Evolutionary conservation across 2,113 vertebrate genomes (phyloP), one percentile per base, ranked within the genome.

Genomic region (Dipodomys stephensi): DNA sequence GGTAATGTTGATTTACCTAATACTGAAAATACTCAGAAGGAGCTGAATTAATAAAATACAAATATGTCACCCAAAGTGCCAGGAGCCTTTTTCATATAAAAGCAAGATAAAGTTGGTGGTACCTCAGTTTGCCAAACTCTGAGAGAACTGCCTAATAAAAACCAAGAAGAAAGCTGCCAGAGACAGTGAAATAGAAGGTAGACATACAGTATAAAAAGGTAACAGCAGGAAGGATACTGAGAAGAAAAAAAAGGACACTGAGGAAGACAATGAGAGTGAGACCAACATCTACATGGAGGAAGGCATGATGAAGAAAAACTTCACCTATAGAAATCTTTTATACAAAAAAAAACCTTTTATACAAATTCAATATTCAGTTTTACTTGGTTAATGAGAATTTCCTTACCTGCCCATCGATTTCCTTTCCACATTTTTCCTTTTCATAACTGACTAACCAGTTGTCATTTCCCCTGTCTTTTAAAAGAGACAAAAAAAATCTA

Each of bases 401-500:
- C 88, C 96, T 98, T 97, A 99, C 99, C 98, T 99, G 98, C 90
- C 97, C 96, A 80, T 96, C 94, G 25, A 82, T 82, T 67, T 98
- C 97, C 30, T 72, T 96, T 92, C 28, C 97, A 80, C 97, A 97
- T 91, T 98, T 98, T 88, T 98, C 97, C 79, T 99, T 99, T 97
- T 99, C 99, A 64, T 99, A 99, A 97, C 97, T 99, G 97, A 99
- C 98, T 97, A 99, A 97, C 99, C 99, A 99, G 98, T 99, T 99
- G 96, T 99, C 99, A 0, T 99, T 99, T 83, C 99, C 99, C 95
- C 99, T 98, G 98, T 99, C 99, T 99, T 98, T 96, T 72, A 96
- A 98, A 57, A 96, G n/a, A 89, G 95, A 96, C 85, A 96, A 73
- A 23, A 73, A 23, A 94, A 49, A 67, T 96, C 69, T 79, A 49